Percentiles rank a stretch among this genome's conserved stretches.
Evolutionary conservation across 64 coral and sea anemone species (phyloP).

Genomic region (Stylophora pistillata): DNA sequence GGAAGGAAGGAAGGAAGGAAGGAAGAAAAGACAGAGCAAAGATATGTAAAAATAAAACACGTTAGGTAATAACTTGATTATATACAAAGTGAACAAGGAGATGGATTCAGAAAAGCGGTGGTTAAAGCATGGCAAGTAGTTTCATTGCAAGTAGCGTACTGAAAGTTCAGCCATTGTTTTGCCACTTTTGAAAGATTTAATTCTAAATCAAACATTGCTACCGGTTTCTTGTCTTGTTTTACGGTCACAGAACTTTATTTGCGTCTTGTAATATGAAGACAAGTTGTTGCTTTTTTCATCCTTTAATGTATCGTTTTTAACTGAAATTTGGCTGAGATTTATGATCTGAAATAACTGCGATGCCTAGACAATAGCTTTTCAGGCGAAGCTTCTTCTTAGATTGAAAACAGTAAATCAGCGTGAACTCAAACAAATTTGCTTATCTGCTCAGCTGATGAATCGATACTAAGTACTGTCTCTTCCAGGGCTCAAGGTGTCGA

Average conservation of each 20-base stretch:
- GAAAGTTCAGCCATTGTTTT: background rate
- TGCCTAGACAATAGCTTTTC: background rate
- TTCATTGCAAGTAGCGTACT: background rate
- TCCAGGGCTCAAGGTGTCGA: background rate
- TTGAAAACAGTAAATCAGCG: background rate
- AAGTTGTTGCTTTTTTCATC: background rate
- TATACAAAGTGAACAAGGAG: background rate
- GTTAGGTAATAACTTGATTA: background rate
- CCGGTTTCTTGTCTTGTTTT: background rate
- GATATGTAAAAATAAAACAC: background rate
- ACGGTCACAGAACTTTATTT: background rate
- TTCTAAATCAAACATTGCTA: background rate
- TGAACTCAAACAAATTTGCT: background rate
- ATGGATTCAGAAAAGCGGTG: too few relatives aligned
- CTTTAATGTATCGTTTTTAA: background rate
- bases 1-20: constrained; percentile 17
- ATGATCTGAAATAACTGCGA: background rate
- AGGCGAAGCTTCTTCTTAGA: background rate
- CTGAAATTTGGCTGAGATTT: background rate
- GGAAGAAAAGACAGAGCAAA: background rate
- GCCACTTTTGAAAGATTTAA: background rate
- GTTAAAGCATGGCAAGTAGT: background rate
- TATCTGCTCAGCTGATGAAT: background rate
- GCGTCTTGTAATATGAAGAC: background rate
- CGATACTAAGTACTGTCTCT: background rate